phyloP scores from a whole-genome alignment of 2,888 invertebrate genomes.

The Heteromurus nitidus region DNA sequence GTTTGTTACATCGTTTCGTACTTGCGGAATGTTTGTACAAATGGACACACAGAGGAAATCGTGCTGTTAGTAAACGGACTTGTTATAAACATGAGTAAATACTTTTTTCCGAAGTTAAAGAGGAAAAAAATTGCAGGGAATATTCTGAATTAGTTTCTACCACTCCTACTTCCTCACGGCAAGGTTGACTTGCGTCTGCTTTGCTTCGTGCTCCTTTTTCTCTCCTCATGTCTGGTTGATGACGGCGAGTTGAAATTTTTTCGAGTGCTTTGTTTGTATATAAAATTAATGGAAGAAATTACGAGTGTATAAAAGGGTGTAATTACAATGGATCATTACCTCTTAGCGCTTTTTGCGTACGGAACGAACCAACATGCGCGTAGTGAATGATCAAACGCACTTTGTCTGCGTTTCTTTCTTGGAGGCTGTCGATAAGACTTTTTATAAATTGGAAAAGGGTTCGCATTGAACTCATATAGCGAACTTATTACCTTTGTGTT shows the following conservation, averaged over 20 bases:
- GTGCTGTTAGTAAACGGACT: neutral
- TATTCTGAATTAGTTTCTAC: slow-evolving; percentile 29
- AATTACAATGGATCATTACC: slow-evolving; percentile 47
- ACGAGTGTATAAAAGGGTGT: slow-evolving; percentile 15
- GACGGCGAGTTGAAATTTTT: neutral
- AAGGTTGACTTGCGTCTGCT: slow-evolving; percentile 45
- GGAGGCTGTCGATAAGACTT: too few species aligned
- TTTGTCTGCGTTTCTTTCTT: too few species aligned
- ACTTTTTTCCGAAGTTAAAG: too few species aligned
- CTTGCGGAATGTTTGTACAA: neutral
- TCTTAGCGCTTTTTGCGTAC: too few species aligned
- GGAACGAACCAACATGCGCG: too few species aligned
- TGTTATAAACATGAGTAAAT: neutral
- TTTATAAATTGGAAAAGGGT: too few species aligned
- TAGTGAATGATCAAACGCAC: too few species aligned
- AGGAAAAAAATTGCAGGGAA: neutral
- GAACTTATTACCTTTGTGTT: too few species aligned
- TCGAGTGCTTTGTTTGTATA: slow-evolving; percentile 24
- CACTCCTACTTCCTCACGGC: slow-evolving; percentile 61
- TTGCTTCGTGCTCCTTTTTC: neutral
- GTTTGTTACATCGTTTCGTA: neutral
- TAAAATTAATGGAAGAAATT: slow-evolving; percentile 35
- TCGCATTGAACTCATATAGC: too few species aligned
- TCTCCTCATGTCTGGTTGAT: neutral
- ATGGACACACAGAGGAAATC: neutral